phyloP scores from a whole-genome alignment of 2,888 invertebrate species.

The Eupithecia inturbata region DNA sequence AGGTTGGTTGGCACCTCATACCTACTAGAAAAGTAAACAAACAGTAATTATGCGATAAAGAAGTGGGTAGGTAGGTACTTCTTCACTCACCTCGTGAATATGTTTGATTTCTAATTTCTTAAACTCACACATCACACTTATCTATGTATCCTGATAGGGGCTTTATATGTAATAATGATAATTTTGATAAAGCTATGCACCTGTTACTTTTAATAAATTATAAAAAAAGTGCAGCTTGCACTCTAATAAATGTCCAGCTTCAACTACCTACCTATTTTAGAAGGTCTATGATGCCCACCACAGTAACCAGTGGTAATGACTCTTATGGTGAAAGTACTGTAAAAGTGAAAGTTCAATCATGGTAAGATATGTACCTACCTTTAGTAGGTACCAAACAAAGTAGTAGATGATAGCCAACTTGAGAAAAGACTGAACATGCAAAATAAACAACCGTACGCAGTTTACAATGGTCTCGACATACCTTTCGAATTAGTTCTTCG shows the following conservation, averaged over 20 bases:
- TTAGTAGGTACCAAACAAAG: neutral
- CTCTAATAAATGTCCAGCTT: neutral
- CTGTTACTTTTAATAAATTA: neutral
- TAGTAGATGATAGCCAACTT: no score
- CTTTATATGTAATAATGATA: neutral
- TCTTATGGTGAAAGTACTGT: neutral
- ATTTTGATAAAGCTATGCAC: neutral
- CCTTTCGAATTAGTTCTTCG: neutral
- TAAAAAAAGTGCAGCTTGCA: neutral
- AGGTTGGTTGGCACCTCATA: neutral
- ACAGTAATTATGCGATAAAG: no score
- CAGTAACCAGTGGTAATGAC: neutral
- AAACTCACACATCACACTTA: neutral
- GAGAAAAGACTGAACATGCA: neutral
- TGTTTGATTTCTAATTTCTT: neutral
- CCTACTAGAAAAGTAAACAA: neutral
- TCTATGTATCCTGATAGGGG: neutral
- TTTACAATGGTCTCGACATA: neutral
- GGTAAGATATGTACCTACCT: no score
- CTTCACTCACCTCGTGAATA: constrained; percentile 1
- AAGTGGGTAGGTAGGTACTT: no score
- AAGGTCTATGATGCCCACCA: neutral
- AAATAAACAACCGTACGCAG: neutral
- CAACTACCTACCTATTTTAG: neutral
- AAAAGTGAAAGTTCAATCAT: neutral